These are phyloP conservation scores for Mycalesis mineus DNA, from an alignment of 2,888 invertebrate genomes.

Conservation along the genomic window DNA sequence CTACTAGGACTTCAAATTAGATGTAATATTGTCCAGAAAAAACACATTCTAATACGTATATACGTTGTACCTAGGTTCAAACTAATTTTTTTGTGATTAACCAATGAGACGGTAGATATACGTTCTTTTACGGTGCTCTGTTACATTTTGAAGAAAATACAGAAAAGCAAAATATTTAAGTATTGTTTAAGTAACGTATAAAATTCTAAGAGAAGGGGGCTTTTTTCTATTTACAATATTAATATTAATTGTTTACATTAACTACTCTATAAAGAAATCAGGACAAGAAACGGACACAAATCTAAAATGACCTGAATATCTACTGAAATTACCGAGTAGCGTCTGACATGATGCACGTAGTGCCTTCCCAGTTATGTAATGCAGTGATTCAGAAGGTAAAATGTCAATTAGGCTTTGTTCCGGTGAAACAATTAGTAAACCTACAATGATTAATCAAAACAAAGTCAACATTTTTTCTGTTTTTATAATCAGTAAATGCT, in stretches of 20 bases:
- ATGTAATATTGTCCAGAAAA: too few species aligned
- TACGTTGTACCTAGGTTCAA: too few species aligned
- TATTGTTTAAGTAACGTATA: too few species aligned
- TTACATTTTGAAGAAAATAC: too few species aligned
- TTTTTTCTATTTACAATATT: background rate
- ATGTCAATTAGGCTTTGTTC: constrained; percentile 20
- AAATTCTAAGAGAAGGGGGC: too few species aligned
- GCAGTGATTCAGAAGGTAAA: constrained; percentile 8
- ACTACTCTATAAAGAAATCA: background rate
- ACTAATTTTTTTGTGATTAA: too few species aligned
- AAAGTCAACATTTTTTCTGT: constrained; percentile 24
- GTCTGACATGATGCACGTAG: constrained; percentile 3
- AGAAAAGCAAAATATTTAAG: too few species aligned
- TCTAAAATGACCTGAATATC: constrained; percentile 2
- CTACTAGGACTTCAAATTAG: too few species aligned
- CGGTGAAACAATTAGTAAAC: constrained; percentile 5
- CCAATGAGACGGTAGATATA: too few species aligned
- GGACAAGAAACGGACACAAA: background rate
- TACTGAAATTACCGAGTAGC: constrained; percentile 2
- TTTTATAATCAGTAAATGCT: constrained; percentile 18
- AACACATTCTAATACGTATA: too few species aligned
- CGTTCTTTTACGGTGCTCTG: too few species aligned
- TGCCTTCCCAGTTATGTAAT: background rate
- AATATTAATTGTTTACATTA: background rate
- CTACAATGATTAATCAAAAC: constrained; percentile 18